Evolutionary conservation across 2,888 invertebrate species (phyloP).

Genomic region (Hofmannophila pseudospretella): DNA sequence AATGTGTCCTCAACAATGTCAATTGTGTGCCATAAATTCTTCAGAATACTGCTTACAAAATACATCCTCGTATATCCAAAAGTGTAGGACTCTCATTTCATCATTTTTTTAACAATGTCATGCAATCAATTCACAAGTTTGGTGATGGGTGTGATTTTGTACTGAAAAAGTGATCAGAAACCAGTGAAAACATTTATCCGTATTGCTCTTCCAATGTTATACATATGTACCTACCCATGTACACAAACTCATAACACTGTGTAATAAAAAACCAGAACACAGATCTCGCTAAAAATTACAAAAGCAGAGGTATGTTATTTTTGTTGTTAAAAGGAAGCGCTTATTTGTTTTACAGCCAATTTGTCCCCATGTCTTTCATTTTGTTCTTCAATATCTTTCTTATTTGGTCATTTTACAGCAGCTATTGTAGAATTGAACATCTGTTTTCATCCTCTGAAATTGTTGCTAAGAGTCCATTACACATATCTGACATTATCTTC

Average conservation of each 20-base stretch:
- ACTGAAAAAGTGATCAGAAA: conserved; percentile 72
- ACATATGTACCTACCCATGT: conserved; percentile 44
- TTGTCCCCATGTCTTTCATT: background rate
- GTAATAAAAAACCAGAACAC: conserved; percentile 30
- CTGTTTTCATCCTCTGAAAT: background rate
- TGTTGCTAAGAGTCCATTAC: background rate
- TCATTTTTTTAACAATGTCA: conserved; percentile 19
- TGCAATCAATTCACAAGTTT: conserved; percentile 53
- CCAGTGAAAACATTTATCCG: conserved; percentile 58
- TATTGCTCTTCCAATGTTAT: conserved; percentile 25
- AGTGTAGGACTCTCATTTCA: conserved; percentile 20
- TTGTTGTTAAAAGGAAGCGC: conserved; percentile 3
- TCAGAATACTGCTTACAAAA: conserved; percentile 29
- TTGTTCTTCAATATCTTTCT: background rate
- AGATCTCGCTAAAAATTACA: conserved; percentile 26
- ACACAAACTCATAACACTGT: conserved; percentile 24
- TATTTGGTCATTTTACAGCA: background rate
- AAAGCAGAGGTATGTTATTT: conserved; percentile 38
- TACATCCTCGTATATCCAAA: conserved; percentile 28
- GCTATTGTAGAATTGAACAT: too few species aligned
- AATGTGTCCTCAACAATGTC: conserved; percentile 38
- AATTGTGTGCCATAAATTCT: conserved; percentile 30
- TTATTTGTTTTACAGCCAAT: background rate
- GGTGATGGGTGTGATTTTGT: conserved; percentile 59
- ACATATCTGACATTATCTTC: background rate